Evolutionary conservation across 1,140 invertebrate species (phyloP), one percentile per base, ranked within the genome.

Genomic region (Caenorhabditis elegans): DNA sequence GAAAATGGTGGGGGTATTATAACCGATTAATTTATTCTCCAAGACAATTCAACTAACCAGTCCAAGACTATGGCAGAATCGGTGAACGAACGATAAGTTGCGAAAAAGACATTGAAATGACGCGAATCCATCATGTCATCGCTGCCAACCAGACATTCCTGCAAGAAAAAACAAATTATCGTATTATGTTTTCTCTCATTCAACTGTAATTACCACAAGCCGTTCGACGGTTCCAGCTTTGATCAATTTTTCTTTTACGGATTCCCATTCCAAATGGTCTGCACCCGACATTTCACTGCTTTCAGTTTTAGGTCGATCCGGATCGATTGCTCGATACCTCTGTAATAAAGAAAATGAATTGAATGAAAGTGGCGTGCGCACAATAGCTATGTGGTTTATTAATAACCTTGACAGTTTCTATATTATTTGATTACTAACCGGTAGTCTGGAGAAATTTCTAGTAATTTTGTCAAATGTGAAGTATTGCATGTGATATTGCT

Each of bases 231-330:
- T 97, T n/a, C 96, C 97, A 1, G 95, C 96, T 91, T 98, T 98
- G 47, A 99, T 93, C 84, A 97, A 95, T 53, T 95, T 93, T 22
- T 98, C 95, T 81, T 96, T 93, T 80, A 98, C 95, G n/a, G 96
- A 98, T 92, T 98, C 96, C 97, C 97, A 99, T 93, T 98, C 96
- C 87, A 99, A 90, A 91, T 97, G 95, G 28, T 95, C 96, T 84
- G 96, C 95, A 91, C 95, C 94, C 46, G 90, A 90, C 15, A 76
- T 75, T 49, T 83, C 79, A 5, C 48, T 75, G n/a, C 79, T 39
- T 49, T 86, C 81, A n/a, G 76, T 31, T 43, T 51, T 75, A 39
- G 86, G 82, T 70, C 49, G 78, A 76, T 90, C 86, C 8, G 86
- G 87, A 51, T 90, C 86, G 24, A 89, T 83, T 49, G 87, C 84